A percentile compares a stretch with the other conserved stretches of the same genome.
phyloP scores from a whole-genome alignment of 2,888 invertebrate genomes.

The Julus scandinavius region DNA sequence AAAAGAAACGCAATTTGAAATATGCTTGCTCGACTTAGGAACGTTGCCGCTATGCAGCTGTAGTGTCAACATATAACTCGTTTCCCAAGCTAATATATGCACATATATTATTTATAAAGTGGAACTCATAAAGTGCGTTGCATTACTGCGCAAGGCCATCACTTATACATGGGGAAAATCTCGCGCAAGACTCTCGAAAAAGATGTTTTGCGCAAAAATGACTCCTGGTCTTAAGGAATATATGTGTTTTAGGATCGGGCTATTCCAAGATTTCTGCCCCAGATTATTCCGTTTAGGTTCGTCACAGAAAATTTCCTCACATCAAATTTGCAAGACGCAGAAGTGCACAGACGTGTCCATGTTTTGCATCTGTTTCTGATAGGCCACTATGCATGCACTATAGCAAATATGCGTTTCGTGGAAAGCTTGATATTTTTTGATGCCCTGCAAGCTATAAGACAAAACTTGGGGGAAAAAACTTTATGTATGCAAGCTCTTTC shows the following conservation, averaged over 20 bases:
- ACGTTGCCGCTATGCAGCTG: not conserved
- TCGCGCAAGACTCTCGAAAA: constrained; percentile 10
- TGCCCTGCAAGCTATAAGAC: not conserved
- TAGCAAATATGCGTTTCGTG: not conserved
- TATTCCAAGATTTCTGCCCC: not conserved
- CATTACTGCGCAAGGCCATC: constrained; percentile 37
- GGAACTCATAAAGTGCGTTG: constrained; percentile 39
- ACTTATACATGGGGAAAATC: constrained; percentile 28
- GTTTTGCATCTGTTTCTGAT: constrained; percentile 28
- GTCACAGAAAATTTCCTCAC: constrained; percentile 12
- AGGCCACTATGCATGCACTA: not conserved
- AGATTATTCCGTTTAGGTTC: constrained; percentile 40
- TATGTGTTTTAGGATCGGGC: not conserved
- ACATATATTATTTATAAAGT: constrained; percentile 45
- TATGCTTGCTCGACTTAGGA: not conserved
- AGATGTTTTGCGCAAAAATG: constrained; percentile 25
- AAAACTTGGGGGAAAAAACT: constrained; percentile 2
- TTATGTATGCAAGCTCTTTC: not conserved
- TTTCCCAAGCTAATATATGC: constrained; percentile 29
- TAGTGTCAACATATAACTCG: constrained; percentile 45
- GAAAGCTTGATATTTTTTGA: not conserved
- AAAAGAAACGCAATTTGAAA: constrained; percentile 22
- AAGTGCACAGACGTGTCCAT: constrained; percentile 44
- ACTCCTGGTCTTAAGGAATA: constrained; percentile 44
- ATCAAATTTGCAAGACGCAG: constrained; percentile 44